Conservation (phyloP, 2,888 invertebrate species). For the Synergus japonicus region DNA sequence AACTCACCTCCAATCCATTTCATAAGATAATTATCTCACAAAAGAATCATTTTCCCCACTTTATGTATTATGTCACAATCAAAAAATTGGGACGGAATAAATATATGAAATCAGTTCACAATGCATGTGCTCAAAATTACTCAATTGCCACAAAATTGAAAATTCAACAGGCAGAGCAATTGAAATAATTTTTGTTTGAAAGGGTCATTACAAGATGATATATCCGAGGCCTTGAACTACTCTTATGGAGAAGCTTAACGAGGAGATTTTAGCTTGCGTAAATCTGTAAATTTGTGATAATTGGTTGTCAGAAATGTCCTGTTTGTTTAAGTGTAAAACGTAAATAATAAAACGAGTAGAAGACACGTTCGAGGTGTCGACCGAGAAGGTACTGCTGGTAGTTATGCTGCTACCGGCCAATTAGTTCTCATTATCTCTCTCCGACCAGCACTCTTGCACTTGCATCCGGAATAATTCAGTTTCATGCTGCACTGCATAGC, state of each 20-base stretch:
- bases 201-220: background rate
- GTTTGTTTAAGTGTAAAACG: background rate
- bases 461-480: slow-evolving; percentile 15
- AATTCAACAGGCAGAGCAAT: background rate
- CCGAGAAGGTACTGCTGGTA: background rate
- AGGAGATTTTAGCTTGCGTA: background rate
- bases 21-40: background rate
- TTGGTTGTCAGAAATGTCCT: background rate
- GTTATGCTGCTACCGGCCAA: background rate
- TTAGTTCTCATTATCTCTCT: background rate
- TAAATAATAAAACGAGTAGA: background rate
- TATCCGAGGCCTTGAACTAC: background rate
- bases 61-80: background rate
- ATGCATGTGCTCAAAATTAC: background rate
- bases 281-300: background rate
- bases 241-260: background rate
- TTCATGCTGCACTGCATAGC: background rate
- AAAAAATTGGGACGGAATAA: background rate
- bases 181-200: background rate
- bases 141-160: background rate
- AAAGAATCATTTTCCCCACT: background rate
- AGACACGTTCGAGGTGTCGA: slow-evolving; percentile 11
- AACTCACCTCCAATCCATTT: slow-evolving; percentile 7
- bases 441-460: background rate
- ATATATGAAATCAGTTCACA: background rate